Base-by-base conservation (phyloP, 2,797 vertebrate species). In the Chanos chanos region DNA sequence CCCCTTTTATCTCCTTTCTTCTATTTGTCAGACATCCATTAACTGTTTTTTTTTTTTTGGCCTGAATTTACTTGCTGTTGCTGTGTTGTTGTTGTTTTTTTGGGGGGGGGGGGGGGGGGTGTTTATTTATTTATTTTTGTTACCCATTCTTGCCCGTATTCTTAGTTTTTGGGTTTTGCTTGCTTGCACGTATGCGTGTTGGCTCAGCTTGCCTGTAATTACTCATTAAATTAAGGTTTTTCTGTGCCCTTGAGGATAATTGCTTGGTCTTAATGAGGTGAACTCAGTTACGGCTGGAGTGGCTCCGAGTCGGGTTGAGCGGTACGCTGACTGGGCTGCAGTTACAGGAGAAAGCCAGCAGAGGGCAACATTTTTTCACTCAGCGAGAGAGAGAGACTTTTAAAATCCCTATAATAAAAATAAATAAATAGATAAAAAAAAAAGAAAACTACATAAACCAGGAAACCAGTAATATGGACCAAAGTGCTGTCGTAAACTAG, bases 331-430 rank as follows among this genome's bases (percentile, higher is more conserved):
- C 21, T 12, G 8, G 0, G 9, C 6, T 4, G 19, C 22, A 53
- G 73, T 66, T 66, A 12, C 52, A 12, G 4, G 24, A 1, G 1
- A 0, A 1, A 7, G 44, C 72, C 93, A 90, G 77, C 64, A 92
- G 92, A 86, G 85, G 87, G 90, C 88, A 89, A 69, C 68, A 73
- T 77, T 64, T 10, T 5, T 54, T 19, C 33, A 57, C 41, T 85
- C 83, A 66, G n/a, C n/a, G n/a, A n/a, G n/a, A n/a, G n/a, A n/a
- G n/a, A n/a, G n/a, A n/a, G n/a, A n/a, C n/a, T n/a, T n/a, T n/a
- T n/a, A n/a, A n/a, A n/a, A n/a, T n/a, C n/a, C n/a, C n/a, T n/a
- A n/a, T n/a, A n/a, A n/a, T n/a, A n/a, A n/a, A n/a, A n/a, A n/a
- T n/a, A n/a, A n/a, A n/a, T n/a, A n/a, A n/a, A n/a, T n/a, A n/a